These are phyloP conservation scores for Chamaetylas fuelleborni DNA, from an alignment of 2,113 vertebrate species.

Conservation along the genomic window DNA sequence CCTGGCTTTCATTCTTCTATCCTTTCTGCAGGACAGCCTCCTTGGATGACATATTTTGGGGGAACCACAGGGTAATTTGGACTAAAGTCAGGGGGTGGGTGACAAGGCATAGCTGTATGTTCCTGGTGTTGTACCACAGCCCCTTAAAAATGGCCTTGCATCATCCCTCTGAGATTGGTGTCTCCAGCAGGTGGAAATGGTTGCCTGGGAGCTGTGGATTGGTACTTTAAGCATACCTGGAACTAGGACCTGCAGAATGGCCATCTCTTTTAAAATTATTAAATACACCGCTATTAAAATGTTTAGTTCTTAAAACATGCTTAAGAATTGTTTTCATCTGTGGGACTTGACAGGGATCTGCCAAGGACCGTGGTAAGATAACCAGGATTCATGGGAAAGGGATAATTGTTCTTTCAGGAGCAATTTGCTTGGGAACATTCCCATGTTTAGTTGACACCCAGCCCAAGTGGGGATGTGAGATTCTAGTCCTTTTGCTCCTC, in stretches of 20 bases:
- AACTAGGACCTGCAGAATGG: background rate
- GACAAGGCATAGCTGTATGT: fast-evolving
- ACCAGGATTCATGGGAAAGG: background rate
- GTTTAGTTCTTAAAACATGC: background rate
- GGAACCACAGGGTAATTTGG: fast-evolving
- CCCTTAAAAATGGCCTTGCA: background rate
- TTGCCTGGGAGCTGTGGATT: background rate
- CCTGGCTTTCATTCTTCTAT: background rate
- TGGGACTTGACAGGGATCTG: background rate
- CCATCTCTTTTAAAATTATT: background rate
- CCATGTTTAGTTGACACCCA: background rate
- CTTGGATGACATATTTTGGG: background rate
- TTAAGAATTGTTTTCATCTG: background rate
- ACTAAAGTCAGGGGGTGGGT: background rate
- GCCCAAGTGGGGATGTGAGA: background rate
- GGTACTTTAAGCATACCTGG: background rate
- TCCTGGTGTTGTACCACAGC: background rate
- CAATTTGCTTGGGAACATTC: background rate
- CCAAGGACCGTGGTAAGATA: background rate
- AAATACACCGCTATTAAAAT: background rate
- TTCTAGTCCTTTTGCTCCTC: background rate
- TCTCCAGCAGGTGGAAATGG: background rate
- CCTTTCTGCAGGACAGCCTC: background rate
- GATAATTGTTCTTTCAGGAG: background rate
- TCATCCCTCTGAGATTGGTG: background rate